Base-by-base conservation (phyloP, 1,140 invertebrate genomes). In the Drosophila leontia region DNA sequence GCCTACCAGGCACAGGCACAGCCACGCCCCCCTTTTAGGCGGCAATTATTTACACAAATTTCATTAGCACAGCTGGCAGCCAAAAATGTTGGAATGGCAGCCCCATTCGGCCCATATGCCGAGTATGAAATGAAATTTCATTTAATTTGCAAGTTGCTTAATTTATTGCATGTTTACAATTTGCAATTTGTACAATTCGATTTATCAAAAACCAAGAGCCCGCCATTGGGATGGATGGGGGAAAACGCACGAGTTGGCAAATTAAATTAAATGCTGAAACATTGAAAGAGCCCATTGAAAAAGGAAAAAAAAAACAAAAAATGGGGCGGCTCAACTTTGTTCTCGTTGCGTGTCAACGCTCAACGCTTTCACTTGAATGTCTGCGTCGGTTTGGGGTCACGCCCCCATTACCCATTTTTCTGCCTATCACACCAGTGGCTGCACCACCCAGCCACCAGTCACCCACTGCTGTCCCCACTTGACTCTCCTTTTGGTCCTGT, bases 181-280 rank as follows among this genome's bases (percentile, higher is more conserved):
- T 87, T 78, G 84, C 84, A 88, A 87, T 88, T 87, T 87, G 77
- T 75, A 84, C 85, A 90, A 87, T 90, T 87, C 84, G 85, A 87
- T 88, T 87, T 88, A 69, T 70, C 77, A 78, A 53, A 59, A 75
- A 45, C 53, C 19, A 34, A 13, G 51, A 19, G 34, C 17, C 19
- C 51, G 12, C 2, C 17, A 12, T 9, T 3, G 12, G 26, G 3
- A 7, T 12, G 44, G 58, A 11, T 5, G 1, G 17, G 53, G 17
- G 51, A 59, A 63, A 76, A 76, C 62, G 75, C 75, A 79, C 79
- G 83, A 87, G 84, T 81, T 81, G 74, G 44, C 74, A 90, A 87
- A 90, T 90, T 70, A 81, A 87, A 87, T 87, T 87, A 84, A 84
- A 75, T 81, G 47, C 80, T 51, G 57, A 80, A 86, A 86, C 69